phyloP scores from a whole-genome alignment of 2,888 invertebrate species.

The Phaonia tiefii region DNA sequence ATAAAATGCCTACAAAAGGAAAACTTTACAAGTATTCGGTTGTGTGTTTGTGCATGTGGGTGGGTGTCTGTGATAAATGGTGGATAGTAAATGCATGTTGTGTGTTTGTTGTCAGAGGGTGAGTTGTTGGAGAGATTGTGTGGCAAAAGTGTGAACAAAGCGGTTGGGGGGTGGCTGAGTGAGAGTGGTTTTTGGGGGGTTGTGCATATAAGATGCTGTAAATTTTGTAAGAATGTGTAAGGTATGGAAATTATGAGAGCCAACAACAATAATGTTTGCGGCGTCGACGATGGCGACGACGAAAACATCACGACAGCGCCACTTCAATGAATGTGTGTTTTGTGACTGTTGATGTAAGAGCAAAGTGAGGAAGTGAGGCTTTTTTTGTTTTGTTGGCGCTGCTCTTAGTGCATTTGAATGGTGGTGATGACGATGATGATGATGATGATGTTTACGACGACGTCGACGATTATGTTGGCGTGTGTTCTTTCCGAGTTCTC shows the following conservation, averaged over 20 bases:
- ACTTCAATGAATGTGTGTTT: no score
- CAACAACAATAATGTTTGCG: background rate
- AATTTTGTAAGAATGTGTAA: constrained; percentile 18
- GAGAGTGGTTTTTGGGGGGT: background rate
- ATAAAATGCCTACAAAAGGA: constrained; percentile 24
- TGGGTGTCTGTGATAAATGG: background rate
- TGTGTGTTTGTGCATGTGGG: background rate
- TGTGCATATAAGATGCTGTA: constrained; percentile 22
- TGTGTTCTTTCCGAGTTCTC: background rate
- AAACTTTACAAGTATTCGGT: constrained; percentile 23
- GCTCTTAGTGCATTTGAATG: constrained; percentile 12
- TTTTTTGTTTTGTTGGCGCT: background rate
- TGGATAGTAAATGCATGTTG: background rate
- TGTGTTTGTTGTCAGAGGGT: background rate
- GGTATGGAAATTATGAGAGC: constrained; percentile 38
- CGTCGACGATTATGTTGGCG: background rate
- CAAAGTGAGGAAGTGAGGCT: background rate
- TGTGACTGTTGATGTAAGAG: constrained; percentile 32
- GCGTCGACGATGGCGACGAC: background rate
- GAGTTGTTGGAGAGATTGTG: background rate
- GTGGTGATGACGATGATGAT: background rate
- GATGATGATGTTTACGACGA: background rate
- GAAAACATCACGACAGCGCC: no score
- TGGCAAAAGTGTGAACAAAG: background rate
- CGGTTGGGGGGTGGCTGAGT: background rate